Conservation (phyloP, 1,140 invertebrate genomes). For the Anthonomus grandis region DNA sequence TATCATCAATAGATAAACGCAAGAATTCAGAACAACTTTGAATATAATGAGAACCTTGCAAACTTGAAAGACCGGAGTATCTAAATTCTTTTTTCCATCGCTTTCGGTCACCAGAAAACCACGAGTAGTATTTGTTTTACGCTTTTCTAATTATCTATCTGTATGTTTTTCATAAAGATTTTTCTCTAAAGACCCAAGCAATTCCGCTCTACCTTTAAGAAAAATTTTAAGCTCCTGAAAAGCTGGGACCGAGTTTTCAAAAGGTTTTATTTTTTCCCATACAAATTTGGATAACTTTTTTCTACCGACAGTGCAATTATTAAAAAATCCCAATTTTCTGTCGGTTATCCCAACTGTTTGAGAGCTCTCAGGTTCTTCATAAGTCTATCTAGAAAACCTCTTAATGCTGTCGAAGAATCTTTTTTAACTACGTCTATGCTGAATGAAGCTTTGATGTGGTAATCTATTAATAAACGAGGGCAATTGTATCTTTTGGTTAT, state of each 20-base stretch:
- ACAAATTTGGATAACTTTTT: neutral
- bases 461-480: slow-evolving; percentile 23
- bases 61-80: neutral
- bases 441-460: slow-evolving; percentile 18
- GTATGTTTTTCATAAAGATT: neutral
- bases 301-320: neutral
- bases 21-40: neutral
- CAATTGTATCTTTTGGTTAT: slow-evolving; percentile 41
- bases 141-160: neutral
- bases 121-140: neutral
- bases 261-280: slow-evolving; percentile 11
- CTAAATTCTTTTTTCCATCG: neutral
- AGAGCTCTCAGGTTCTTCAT: slow-evolving; percentile 2
- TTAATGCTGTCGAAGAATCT: neutral
- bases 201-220: neutral
- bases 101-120: neutral
- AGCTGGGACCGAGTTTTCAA: neutral
- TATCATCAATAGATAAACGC: neutral
- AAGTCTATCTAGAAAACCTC: neutral
- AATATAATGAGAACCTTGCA: neutral
- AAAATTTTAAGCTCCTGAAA: neutral
- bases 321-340: neutral
- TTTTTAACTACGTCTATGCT: neutral
- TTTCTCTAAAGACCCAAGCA: slow-evolving; percentile 8
- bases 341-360: neutral